These are phyloP conservation scores for Glaucopsyche alexis DNA, from an alignment of 2,888 invertebrate species.

Conservation along the genomic window DNA sequence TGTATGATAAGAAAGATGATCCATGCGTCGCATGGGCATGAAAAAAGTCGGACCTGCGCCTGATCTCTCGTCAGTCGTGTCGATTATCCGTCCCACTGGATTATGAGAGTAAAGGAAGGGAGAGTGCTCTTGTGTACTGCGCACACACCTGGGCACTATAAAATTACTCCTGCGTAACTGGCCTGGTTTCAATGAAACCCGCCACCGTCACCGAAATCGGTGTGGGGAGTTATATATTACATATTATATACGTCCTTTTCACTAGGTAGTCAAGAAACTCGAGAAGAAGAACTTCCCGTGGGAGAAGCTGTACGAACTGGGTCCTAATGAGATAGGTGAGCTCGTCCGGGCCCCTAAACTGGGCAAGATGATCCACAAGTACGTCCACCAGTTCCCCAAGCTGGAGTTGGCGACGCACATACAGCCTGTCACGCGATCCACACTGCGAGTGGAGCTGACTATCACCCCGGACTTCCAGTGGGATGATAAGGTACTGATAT, in stretches of 20 bases:
- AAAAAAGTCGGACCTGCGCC: too few species aligned
- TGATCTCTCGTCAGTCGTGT: too few species aligned
- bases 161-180: too few species aligned
- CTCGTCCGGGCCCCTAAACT: conserved; percentile 91
- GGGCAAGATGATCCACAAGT: conserved; percentile 96
- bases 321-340: conserved; percentile 98
- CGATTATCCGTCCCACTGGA: too few species aligned
- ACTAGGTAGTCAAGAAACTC: conserved; percentile 90
- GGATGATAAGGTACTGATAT: conserved; percentile 90
- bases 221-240: too few species aligned
- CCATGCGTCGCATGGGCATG: too few species aligned
- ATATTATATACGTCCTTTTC: background rate
- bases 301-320: conserved; percentile 96
- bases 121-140: too few species aligned
- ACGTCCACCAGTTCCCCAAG: conserved; percentile 98
- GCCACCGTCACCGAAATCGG: too few species aligned
- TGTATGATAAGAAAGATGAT: too few species aligned
- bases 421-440: conserved; percentile 97
- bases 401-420: conserved; percentile 97
- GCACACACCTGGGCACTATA: too few species aligned
- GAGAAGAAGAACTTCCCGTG: conserved; percentile 98
- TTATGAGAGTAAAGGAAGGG: too few species aligned
- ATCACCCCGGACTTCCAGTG: conserved; percentile 99
- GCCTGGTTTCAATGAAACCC: too few species aligned
- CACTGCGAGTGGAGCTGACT: conserved; percentile 96